phyloP scores from a whole-genome alignment of 2,113 vertebrate species.

The Solea solea region DNA sequence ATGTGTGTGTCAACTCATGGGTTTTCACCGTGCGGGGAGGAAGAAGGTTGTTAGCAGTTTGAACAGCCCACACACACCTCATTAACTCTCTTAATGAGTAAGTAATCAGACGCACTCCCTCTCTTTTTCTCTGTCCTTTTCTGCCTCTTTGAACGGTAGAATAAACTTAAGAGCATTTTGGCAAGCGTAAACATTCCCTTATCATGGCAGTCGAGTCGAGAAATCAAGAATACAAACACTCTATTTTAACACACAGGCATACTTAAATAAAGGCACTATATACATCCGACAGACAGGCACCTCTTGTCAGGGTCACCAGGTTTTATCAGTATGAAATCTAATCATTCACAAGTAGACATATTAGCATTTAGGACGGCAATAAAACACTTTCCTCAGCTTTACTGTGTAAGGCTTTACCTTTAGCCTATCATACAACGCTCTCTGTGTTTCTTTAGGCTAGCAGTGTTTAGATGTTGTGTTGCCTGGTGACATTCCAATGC shows the following conservation, averaged over 20 bases:
- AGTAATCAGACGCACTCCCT: constrained; percentile 79
- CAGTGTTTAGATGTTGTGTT: too few species aligned
- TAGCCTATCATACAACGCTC: too few species aligned
- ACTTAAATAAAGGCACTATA: constrained; percentile 30
- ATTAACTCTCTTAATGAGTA: constrained; percentile 87
- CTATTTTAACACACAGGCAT: constrained; percentile 9
- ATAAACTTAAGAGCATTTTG: constrained; percentile 54
- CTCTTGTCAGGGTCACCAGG: constrained; percentile 1
- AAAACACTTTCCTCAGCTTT: constrained; percentile 8
- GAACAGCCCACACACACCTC: constrained; percentile 78
- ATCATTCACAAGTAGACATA: neutral
- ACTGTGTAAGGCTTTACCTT: neutral
- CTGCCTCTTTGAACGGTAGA: constrained; percentile 42
- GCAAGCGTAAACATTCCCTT: constrained; percentile 59
- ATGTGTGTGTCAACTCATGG: constrained; percentile 52
- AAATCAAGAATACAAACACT: constrained; percentile 55
- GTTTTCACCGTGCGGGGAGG: constrained; percentile 60
- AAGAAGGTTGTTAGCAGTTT: constrained; percentile 76
- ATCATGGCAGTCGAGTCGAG: constrained; percentile 34
- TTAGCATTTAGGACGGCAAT: neutral
- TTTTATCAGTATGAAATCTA: constrained; percentile 27
- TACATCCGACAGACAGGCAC: constrained; percentile 2
- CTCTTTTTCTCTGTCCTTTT: constrained; percentile 42
- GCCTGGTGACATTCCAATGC: too few species aligned
- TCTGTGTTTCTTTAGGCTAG: too few species aligned